Evolutionary conservation across 1,140 invertebrate genomes (phyloP).

Genomic region (Panagrolaimus sp.): DNA sequence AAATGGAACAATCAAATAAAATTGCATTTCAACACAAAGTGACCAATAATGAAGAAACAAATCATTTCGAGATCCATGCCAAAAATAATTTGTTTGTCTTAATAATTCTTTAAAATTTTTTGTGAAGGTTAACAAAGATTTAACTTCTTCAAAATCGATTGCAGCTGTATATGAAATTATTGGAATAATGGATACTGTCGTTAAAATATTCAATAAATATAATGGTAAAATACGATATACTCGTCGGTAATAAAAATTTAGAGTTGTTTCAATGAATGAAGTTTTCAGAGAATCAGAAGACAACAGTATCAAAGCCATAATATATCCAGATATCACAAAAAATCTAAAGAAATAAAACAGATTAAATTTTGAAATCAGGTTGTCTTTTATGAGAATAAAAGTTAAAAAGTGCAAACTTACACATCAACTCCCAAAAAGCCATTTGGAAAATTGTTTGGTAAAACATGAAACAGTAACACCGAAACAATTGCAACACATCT

Average conservation of each 20-base stretch:
- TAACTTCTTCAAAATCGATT: background rate
- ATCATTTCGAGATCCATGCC: background rate
- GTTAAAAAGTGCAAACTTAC: background rate
- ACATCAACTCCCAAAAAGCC: conserved; percentile 16
- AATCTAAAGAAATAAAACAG: background rate
- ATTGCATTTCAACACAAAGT: background rate
- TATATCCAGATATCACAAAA: background rate
- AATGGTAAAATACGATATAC: conserved; percentile 6
- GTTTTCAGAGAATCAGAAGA: background rate
- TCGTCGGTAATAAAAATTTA: background rate
- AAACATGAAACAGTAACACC: conserved; percentile 3
- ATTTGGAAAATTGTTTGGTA: background rate
- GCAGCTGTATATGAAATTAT: background rate
- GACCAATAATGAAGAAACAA: conserved; percentile 8
- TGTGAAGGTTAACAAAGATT: conserved; percentile 1
- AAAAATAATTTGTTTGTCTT: background rate
- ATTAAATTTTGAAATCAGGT: too few relatives aligned
- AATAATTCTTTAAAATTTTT: background rate
- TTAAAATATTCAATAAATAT: background rate
- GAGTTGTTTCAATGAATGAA: background rate
- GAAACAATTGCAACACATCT: background rate
- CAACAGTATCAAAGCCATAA: background rate
- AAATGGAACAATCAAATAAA: background rate
- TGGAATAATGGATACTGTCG: background rate
- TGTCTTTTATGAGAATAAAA: too few relatives aligned